Percentiles rank a stretch among this genome's conserved stretches.
Evolutionary conservation across 2,113 vertebrate species (phyloP).

Genomic region (Brachyhypopomus occidentalis): DNA sequence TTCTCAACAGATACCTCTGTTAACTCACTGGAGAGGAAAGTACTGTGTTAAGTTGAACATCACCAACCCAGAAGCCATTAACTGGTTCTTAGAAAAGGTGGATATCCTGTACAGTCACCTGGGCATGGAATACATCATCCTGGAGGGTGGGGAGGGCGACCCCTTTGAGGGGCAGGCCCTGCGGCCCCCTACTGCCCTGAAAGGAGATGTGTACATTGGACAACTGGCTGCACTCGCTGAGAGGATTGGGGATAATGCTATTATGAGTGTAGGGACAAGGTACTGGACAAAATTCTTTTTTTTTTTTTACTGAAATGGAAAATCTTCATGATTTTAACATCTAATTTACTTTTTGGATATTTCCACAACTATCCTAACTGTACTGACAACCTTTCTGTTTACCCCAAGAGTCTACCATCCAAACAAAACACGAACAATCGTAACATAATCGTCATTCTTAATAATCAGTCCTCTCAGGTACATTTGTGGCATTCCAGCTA

Average conservation of each 20-base stretch:
- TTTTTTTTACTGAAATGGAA: neutral
- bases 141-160: constrained; percentile 82
- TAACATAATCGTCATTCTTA: too few relatives aligned
- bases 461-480: neutral
- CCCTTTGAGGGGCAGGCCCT: constrained; percentile 75
- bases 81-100: constrained; percentile 83
- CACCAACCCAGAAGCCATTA: constrained; percentile 75
- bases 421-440: neutral
- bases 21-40: constrained; percentile 81
- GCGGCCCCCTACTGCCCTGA: constrained; percentile 57
- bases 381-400: neutral
- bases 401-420: neutral
- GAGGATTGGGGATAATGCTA: constrained; percentile 74
- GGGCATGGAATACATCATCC: constrained; percentile 75
- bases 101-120: constrained; percentile 70
- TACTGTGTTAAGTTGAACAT: constrained; percentile 84
- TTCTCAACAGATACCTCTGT: constrained; percentile 74
- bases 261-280: constrained; percentile 82
- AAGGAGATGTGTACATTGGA: constrained; percentile 74
- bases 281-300: constrained; percentile 54
- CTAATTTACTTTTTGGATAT: neutral
- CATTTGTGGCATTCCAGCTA: neutral
- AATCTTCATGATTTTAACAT: neutral
- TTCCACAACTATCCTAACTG: neutral
- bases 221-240: constrained; percentile 74